Evolutionary conservation across 2,113 vertebrate genomes (phyloP), one percentile per base, ranked within the genome.

Genomic region (Martes martes): DNA sequence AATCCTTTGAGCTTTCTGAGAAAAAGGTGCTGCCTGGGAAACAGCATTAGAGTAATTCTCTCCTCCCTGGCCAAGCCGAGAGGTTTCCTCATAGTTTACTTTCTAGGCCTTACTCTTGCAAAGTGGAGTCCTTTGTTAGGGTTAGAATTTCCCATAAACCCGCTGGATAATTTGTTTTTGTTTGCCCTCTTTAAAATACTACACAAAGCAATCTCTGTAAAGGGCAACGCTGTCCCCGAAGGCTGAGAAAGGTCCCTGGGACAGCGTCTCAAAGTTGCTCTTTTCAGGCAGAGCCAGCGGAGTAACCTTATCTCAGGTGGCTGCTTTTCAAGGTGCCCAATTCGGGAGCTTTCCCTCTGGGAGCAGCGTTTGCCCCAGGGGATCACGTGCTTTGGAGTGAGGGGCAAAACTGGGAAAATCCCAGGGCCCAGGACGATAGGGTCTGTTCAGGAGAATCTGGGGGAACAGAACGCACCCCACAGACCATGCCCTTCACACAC

Each of bases 181-280:
- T 96, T 95, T 96, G 87, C 80, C 69, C 47, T 95, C 97, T 96
- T 97, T 96, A 96, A 97, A 98, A 96, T 92, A 92, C 73, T 42
- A 87, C 86, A 98, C 98, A 98, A 98, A 97, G 97, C 92, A 73
- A 91, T 96, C 89, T 80, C 97, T 97, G 96, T 96, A 92, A 96
- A 97, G 61, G 92, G 69, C 83, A 96, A 80, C 24, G 79, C 45
- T 94, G 73, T 97, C 52, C 52, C 87, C 13, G 31, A 96, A 97
- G 94, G 87, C 90, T 90, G 89, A 97, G 92, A 97, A 92, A 78
- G 84, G 47, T 89, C 50, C 96, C 88, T 23, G n/a, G 95, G 96
- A 93, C 89, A 76, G 50, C 59, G 80, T 82, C 80, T 97, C 79
- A 71, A 88, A 96, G 74, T 97, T 15, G 14, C 28, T 97, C 95